These are phyloP conservation scores for Cheirogaleus medius DNA, from an alignment of 2,113 vertebrate genomes.

Conservation along the genomic window DNA sequence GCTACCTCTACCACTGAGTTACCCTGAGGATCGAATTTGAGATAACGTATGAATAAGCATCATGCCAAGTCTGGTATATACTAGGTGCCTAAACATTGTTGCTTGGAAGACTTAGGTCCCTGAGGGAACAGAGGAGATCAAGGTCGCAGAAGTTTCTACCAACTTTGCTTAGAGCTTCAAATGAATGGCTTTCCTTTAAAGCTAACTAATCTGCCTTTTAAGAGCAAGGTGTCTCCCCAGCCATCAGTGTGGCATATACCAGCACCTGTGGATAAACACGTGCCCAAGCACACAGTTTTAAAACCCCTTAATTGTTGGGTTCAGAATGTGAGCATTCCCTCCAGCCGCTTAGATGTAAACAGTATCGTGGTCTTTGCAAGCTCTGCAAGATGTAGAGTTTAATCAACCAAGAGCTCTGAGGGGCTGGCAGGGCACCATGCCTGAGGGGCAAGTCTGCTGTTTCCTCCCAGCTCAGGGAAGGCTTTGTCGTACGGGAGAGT, in stretches of 20 bases:
- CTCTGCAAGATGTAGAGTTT: constrained; percentile 73
- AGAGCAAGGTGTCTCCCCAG: background rate
- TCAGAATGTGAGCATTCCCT: constrained; percentile 39
- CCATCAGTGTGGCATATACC: background rate
- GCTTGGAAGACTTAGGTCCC: background rate
- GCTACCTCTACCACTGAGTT: background rate
- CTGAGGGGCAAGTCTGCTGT: constrained; percentile 51
- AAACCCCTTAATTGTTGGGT: constrained; percentile 7
- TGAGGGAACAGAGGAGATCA: background rate
- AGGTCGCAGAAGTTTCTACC: background rate
- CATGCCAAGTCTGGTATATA: background rate
- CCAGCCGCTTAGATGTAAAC: constrained; percentile 48
- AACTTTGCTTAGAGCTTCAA: background rate
- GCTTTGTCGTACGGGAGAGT: constrained; percentile 36
- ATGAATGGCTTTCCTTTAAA: background rate
- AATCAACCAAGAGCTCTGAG: constrained; percentile 71
- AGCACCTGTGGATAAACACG: background rate
- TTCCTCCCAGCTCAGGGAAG: constrained; percentile 13
- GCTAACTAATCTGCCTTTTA: background rate
- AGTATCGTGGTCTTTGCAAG: constrained; percentile 65
- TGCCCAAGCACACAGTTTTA: background rate
- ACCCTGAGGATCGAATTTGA: background rate
- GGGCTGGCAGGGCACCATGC: constrained; percentile 15
- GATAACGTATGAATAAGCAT: background rate
- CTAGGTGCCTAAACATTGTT: background rate